These are phyloP conservation scores for Melinaea marsaeus DNA, from an alignment of 2,888 invertebrate species.

Conservation along the genomic window DNA sequence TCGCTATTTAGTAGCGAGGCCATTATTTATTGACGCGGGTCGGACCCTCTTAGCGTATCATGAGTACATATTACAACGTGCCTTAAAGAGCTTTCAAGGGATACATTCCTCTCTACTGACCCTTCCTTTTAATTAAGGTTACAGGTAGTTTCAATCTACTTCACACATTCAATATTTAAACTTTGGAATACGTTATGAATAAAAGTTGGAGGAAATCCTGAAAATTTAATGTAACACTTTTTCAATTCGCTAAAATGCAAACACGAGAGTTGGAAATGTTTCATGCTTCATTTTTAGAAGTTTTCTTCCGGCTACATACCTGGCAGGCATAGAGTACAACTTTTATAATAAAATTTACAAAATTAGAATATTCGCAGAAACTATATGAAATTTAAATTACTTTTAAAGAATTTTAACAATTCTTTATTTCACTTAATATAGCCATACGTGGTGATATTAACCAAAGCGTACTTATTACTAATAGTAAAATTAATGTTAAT, in stretches of 20 bases:
- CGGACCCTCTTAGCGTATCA: constrained; percentile 24
- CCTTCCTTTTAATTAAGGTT: constrained; percentile 38
- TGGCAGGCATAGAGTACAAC: too few species aligned
- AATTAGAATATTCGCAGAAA: too few species aligned
- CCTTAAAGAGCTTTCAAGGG: constrained; percentile 36
- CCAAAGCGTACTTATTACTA: too few species aligned
- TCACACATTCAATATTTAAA: constrained; percentile 33
- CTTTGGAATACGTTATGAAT: constrained; percentile 23
- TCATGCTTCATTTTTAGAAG: neutral
- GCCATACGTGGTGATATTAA: too few species aligned
- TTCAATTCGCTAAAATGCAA: constrained; percentile 12
- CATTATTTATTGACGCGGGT: constrained; percentile 34
- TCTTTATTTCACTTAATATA: too few species aligned
- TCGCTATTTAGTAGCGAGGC: constrained; percentile 16
- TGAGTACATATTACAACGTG: constrained; percentile 29
- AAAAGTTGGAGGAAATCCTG: constrained; percentile 23
- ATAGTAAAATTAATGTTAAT: too few species aligned
- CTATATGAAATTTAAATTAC: too few species aligned
- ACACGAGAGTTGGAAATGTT: neutral
- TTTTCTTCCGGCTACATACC: constrained; percentile 7
- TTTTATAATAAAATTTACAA: too few species aligned
- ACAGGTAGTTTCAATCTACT: constrained; percentile 29
- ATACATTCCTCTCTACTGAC: constrained; percentile 26
- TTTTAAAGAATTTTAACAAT: too few species aligned
- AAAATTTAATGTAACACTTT: constrained; percentile 28